A percentile compares a stretch with the other conserved stretches of the same genome.
Evolutionary conservation across 2,888 invertebrate genomes (phyloP).

Genomic region (Chloroclysta siterata): DNA sequence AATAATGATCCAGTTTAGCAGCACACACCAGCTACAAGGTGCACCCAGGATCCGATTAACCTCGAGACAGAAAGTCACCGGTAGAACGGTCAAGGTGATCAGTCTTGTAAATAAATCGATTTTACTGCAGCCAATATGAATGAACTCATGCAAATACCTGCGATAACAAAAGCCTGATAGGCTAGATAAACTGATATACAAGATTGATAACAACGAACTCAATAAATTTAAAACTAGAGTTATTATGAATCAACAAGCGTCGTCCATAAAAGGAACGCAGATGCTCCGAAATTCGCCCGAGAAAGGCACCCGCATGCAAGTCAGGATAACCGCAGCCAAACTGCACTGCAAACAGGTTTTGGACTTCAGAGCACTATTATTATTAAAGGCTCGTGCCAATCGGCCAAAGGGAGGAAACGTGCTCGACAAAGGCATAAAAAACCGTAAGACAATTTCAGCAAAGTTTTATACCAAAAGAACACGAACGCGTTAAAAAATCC

Average conservation of each 20-base stretch:
- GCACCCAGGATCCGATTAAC: conserved; percentile 62
- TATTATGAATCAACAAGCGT: conserved; percentile 19
- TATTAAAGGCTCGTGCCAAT: conserved; percentile 83
- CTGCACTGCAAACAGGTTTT: conserved; percentile 81
- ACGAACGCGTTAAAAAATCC: conserved; percentile 70
- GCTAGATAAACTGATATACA: conserved; percentile 37
- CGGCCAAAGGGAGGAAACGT: conserved; percentile 69
- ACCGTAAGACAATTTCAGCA: conserved; percentile 61
- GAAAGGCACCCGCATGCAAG: conserved; percentile 77
- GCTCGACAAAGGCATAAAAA: conserved; percentile 72
- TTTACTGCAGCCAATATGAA: conserved; percentile 38
- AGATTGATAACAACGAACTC: conserved; percentile 34
- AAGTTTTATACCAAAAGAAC: conserved; percentile 81
- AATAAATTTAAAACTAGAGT: conserved; percentile 37
- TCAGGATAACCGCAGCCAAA: conserved; percentile 79
- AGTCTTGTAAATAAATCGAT: conserved; percentile 49
- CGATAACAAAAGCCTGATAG: conserved; percentile 39
- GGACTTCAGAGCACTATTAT: conserved; percentile 77
- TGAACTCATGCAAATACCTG: conserved; percentile 26
- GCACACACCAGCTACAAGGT: conserved; percentile 45
- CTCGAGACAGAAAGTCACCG: conserved; percentile 74
- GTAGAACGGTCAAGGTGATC: conserved; percentile 76
- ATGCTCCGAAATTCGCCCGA: conserved; percentile 66
- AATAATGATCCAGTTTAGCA: conserved; percentile 3
- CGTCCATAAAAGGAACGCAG: conserved; percentile 36